A percentile compares a stretch with the other conserved stretches of the same genome.
These are phyloP conservation scores for Tylochromis polylepis DNA, from an alignment of 2,113 vertebrate genomes.

Conservation along the genomic window DNA sequence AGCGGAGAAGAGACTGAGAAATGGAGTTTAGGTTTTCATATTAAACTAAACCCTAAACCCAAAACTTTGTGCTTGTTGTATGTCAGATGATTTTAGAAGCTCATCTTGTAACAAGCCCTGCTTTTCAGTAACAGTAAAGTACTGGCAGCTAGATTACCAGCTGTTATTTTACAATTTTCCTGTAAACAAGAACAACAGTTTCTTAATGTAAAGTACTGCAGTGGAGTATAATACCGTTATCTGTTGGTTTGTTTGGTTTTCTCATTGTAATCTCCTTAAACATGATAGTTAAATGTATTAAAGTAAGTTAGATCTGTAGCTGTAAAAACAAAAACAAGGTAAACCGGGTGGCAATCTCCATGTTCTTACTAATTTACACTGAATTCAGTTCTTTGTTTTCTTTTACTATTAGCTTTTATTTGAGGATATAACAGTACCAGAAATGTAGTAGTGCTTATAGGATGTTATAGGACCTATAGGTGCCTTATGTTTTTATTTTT, in stretches of 20 bases:
- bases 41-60: not conserved
- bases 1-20: not conserved
- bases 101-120: not conserved
- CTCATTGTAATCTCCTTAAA: not conserved
- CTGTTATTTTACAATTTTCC: not conserved
- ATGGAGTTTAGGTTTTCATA: not conserved
- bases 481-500: not conserved
- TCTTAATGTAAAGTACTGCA: not conserved
- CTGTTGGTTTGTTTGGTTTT: not conserved
- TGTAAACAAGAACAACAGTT: not conserved
- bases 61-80: not conserved
- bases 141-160: not conserved
- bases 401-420: not conserved
- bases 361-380: not conserved
- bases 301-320: not conserved
- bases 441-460: not conserved
- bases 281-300: not conserved
- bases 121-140: not conserved
- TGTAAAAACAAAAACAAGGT: not conserved
- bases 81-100: not conserved
- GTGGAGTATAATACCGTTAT: not conserved
- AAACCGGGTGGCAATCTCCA: not conserved
- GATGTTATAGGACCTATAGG: not conserved
- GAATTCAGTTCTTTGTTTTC: not conserved
- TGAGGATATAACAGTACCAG: not conserved